These are phyloP conservation scores for Scalopus aquaticus DNA, from an alignment of 2,113 vertebrate genomes.

Conservation along the genomic window DNA sequence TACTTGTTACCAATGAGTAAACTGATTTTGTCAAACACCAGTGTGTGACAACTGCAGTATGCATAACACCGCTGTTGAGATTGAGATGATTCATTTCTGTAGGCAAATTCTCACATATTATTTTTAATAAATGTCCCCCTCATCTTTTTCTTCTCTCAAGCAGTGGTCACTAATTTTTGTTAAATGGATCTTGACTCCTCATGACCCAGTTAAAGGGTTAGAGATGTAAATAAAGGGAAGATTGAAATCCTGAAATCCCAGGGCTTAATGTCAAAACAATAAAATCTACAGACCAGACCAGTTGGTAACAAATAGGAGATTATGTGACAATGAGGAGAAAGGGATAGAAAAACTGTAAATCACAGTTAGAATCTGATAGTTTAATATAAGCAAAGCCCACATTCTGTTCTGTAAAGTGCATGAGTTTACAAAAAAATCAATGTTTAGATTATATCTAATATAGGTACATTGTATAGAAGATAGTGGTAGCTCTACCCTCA, in stretches of 20 bases:
- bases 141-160: neutral
- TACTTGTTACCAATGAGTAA: neutral
- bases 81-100: neutral
- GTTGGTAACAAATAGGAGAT: neutral
- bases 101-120: neutral
- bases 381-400: constrained; percentile 9
- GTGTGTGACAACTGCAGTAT: neutral
- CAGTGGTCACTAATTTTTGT: neutral
- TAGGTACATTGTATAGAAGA: neutral
- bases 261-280: constrained; percentile 44
- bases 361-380: neutral
- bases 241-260: constrained; percentile 23
- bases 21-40: neutral
- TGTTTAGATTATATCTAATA: constrained; percentile 39
- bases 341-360: too few relatives aligned
- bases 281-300: constrained; percentile 1
- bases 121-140: neutral
- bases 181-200: constrained; percentile 31
- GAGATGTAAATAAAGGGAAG: constrained; percentile 48
- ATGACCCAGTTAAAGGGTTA: constrained; percentile 8
- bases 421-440: constrained; percentile 1
- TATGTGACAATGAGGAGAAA: constrained; percentile 30
- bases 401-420: neutral
- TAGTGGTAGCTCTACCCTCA: neutral
- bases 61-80: neutral